Evolutionary conservation across 1,140 invertebrate genomes (phyloP).

Genomic region (Sitobion miscanthi): DNA sequence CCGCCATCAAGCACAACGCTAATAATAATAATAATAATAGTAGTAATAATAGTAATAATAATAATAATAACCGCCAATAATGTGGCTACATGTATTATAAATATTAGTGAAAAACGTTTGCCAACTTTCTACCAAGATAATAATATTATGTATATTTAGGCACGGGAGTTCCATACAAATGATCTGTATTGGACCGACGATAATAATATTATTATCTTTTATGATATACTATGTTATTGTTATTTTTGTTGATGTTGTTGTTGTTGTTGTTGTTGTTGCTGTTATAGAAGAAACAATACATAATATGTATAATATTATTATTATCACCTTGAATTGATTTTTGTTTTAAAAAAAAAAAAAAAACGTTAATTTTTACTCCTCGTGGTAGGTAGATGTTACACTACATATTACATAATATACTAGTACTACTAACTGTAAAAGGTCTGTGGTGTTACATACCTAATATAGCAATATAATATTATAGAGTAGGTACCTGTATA

Average conservation of each 20-base stretch:
- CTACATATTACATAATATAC: not conserved
- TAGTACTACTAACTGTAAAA: too few relatives aligned
- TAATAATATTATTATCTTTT: not conserved
- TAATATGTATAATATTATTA: not conserved
- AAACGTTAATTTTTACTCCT: not conserved
- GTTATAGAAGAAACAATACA: not conserved
- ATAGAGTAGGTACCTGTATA: not conserved
- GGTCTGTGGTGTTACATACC: not conserved
- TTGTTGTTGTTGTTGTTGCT: not conserved
- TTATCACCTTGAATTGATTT: not conserved
- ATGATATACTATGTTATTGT: not conserved
- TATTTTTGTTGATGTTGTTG: not conserved
- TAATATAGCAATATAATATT: not conserved
- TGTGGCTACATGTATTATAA: not conserved
- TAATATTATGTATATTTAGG: not conserved
- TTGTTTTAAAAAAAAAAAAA: not conserved
- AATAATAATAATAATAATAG: not conserved
- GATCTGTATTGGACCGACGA: not conserved
- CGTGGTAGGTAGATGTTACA: not conserved
- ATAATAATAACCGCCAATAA: constrained; percentile 18
- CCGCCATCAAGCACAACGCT: not conserved
- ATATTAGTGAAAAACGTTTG: constrained; percentile 34
- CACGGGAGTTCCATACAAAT: not conserved
- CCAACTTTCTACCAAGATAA: constrained; percentile 46
- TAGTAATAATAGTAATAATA: not conserved